phyloP scores from a whole-genome alignment of 2,888 invertebrate species.

The Teleiodes luculella region DNA sequence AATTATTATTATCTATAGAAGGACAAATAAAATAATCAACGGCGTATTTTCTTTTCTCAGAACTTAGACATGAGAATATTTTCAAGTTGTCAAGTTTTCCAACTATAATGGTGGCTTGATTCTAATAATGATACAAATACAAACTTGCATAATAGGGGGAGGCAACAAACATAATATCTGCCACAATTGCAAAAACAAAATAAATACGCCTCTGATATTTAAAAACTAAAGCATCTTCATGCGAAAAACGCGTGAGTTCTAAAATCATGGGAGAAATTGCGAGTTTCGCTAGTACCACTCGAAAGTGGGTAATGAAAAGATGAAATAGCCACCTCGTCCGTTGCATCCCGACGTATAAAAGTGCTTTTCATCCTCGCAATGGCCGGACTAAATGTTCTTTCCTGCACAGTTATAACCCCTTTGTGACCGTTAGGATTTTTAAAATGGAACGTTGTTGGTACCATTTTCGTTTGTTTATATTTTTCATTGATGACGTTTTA shows the following conservation, averaged over 20 bases:
- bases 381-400: constrained; percentile 32
- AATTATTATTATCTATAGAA: no score
- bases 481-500: neutral
- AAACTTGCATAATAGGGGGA: no score
- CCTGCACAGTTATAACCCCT: constrained; percentile 18
- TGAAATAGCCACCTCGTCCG: constrained; percentile 37
- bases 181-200: no score
- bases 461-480: constrained; percentile 10
- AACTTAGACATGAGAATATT: no score
- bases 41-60: no score
- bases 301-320: constrained; percentile 38
- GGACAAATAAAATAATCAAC: no score
- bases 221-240: no score
- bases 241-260: neutral
- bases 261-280: constrained; percentile 16
- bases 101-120: no score
- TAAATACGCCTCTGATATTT: neutral
- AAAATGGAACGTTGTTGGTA: neutral
- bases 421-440: constrained; percentile 19
- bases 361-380: constrained; percentile 39
- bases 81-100: no score
- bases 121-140: no score
- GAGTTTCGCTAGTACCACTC: constrained; percentile 22
- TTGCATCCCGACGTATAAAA: constrained; percentile 32
- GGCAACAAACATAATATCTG: no score